Evolutionary conservation across 2,797 vertebrate species (phyloP), one percentile per base, ranked within the genome.

Genomic region (Gouania willdenowi): DNA sequence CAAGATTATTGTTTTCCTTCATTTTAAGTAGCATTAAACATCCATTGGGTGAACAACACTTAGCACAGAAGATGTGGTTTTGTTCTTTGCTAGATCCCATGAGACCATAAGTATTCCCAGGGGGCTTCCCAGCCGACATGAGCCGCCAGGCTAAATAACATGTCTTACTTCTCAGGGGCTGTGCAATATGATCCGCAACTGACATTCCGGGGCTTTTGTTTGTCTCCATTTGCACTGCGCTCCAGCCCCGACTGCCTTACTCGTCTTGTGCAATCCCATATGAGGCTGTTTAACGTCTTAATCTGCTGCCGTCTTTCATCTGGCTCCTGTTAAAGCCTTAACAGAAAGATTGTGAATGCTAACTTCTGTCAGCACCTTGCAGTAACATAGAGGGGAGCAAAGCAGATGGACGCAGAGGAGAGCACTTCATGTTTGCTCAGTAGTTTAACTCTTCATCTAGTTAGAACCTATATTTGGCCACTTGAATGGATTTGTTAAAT

Each of bases 301-400:
- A 89, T 89, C 84, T 84, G 78, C 77, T 65, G 79, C 75, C 69
- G 84, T 88, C 89, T 89, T 87, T 91, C 88, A 89, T 84, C 88
- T 88, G 78, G 68, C 78, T 84, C 77, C 80, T 81, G 86, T 88
- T 86, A 87, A 82, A 75, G 69, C 84, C 79, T 69, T 54, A 74
- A 71, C 75, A 80, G 75, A 85, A 78, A 86, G 83, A 83, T 72
- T 80, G 66, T 79, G 79, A 88, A 86, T 72, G 83, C 76, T 61
- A 71, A 81, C 75, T 79, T 87, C 87, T 88, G 82, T 89, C 88
- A 89, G 75, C 88, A 51, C 83, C 82, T 83, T 43, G 26, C 75
- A 75, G 83, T 86, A 83, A 84, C 74, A 69, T 71, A 54, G 72
- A 41, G 41, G 34, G 54, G 36, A 50, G 62, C 60, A 60, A 48